phyloP scores from a whole-genome alignment of 2,113 vertebrate genomes.

The Pomatostomus ruficeps region DNA sequence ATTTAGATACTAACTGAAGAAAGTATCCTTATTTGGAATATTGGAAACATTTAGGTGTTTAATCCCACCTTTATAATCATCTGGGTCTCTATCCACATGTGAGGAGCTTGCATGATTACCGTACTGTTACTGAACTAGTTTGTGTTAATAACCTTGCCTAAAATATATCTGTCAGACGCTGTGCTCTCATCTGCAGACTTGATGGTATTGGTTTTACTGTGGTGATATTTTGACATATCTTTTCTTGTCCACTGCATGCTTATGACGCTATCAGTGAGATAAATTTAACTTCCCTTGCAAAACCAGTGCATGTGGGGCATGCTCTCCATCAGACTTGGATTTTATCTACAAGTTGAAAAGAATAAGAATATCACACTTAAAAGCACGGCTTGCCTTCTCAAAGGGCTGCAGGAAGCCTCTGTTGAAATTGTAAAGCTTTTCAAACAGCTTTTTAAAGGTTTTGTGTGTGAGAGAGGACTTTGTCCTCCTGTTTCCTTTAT shows the following conservation, averaged over 20 bases:
- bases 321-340: neutral
- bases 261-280: neutral
- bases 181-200: neutral
- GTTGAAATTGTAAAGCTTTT: slow-evolving; percentile 64
- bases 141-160: neutral
- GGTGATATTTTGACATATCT: neutral
- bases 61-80: neutral
- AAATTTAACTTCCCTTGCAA: neutral
- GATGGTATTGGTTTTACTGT: neutral
- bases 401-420: slow-evolving; percentile 54
- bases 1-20: neutral
- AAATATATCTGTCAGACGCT: neutral
- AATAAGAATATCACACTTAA: slow-evolving; percentile 52
- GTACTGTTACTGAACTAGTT: neutral
- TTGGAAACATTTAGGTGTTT: neutral
- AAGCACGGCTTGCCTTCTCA: slow-evolving; percentile 54
- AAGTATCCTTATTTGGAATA: neutral
- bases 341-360: slow-evolving; percentile 43
- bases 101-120: neutral
- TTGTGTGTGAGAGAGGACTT: slow-evolving; percentile 12
- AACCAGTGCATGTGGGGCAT: neutral
- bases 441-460: slow-evolving; percentile 43
- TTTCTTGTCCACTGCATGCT: neutral
- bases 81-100: neutral
- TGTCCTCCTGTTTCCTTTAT: slow-evolving; percentile 39